Percentiles rank a stretch among this genome's conserved stretches.
These are phyloP conservation scores for Drosophila yakuba DNA, from an alignment of 1,140 invertebrate species.

Conservation along the genomic window DNA sequence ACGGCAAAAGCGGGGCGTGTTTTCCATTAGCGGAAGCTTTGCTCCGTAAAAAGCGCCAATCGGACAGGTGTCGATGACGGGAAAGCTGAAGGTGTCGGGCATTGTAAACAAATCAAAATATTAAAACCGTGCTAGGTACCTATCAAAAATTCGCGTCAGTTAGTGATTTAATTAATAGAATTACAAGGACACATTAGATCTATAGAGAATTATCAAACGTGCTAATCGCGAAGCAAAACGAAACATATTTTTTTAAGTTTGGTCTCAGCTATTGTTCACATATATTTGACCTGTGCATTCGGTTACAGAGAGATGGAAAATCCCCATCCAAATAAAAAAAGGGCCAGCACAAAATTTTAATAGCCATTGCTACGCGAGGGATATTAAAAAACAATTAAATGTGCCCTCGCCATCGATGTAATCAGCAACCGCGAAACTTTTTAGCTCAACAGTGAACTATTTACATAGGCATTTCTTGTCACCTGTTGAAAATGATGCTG, in stretches of 20 bases:
- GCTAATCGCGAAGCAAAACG: constrained; percentile 20
- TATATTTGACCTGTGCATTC: constrained; percentile 10
- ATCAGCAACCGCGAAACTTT: neutral
- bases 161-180: constrained; percentile 27
- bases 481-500: constrained; percentile 68
- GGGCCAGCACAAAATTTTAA: constrained; percentile 33
- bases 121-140: neutral
- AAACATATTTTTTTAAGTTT: neutral
- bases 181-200: neutral
- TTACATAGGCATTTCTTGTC: constrained; percentile 22
- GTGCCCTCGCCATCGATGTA: constrained; percentile 19
- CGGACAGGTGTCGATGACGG: constrained; percentile 20
- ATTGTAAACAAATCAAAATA: constrained; percentile 44
- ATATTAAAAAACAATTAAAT: constrained; percentile 51
- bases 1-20: constrained; percentile 68
- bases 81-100: constrained; percentile 12
- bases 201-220: constrained; percentile 34
- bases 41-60: constrained; percentile 19
- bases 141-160: constrained; percentile 15
- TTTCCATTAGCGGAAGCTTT: constrained; percentile 35
- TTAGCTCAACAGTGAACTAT: constrained; percentile 12
- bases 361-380: constrained; percentile 20
- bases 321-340: constrained; percentile 19
- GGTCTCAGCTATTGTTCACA: constrained; percentile 9
- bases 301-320: constrained; percentile 38